Evolutionary conservation across 2,113 vertebrate species (phyloP).

Genomic region (Corydoras sp.): DNA sequence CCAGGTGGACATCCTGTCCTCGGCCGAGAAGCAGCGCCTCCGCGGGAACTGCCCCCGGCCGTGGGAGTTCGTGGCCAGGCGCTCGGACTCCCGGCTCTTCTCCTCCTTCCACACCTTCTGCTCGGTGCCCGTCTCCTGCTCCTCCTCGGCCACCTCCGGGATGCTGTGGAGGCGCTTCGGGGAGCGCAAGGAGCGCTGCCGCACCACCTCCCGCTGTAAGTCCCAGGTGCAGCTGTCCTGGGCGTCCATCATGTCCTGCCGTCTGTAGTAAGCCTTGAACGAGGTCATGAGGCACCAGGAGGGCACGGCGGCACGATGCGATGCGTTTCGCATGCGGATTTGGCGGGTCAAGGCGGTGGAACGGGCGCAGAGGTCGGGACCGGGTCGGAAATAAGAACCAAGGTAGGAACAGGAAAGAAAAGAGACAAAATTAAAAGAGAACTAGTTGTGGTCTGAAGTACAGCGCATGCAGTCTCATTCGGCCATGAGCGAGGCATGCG

Average conservation of each 20-base stretch:
- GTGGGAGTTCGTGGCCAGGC: background rate
- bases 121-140: slow-evolving; percentile 55
- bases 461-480: slow-evolving; percentile 82
- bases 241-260: slow-evolving; percentile 68
- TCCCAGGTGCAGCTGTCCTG: slow-evolving; percentile 73
- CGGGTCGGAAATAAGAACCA: slow-evolving; percentile 71
- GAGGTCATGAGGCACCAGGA: slow-evolving; percentile 29
- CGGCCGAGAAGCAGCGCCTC: slow-evolving; percentile 43
- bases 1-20: slow-evolving; percentile 28
- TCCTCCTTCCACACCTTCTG: slow-evolving; percentile 21
- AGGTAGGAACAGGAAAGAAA: slow-evolving; percentile 72
- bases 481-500: slow-evolving; percentile 77
- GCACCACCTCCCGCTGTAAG: slow-evolving; percentile 79
- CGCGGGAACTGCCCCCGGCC: slow-evolving; percentile 51
- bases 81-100: slow-evolving; percentile 44
- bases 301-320: too few species aligned
- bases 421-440: slow-evolving; percentile 92
- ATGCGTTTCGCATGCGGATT: slow-evolving; percentile 26
- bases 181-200: slow-evolving; percentile 73
- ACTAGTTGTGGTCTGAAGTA: slow-evolving; percentile 80
- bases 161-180: slow-evolving; percentile 91
- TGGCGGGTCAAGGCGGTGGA: slow-evolving; percentile 67
- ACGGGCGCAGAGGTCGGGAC: slow-evolving; percentile 69
- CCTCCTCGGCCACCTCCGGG: slow-evolving; percentile 92
- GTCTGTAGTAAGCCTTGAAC: slow-evolving; percentile 73